phyloP scores from a whole-genome alignment of 2,888 invertebrate genomes.

The Nineta flava region DNA sequence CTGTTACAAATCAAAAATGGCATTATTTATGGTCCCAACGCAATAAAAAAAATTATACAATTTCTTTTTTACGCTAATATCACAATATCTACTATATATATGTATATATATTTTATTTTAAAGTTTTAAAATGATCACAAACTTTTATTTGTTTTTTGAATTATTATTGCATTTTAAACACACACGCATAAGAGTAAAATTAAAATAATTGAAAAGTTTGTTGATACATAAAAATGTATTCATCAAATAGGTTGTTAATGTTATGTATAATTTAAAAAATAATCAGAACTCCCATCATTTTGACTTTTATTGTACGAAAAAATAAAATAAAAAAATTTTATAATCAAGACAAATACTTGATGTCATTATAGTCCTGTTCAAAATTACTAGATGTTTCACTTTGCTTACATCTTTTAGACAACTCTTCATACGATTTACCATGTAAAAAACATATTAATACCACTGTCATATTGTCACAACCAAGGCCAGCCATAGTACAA shows the following conservation, averaged over 20 bases:
- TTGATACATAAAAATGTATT: not conserved
- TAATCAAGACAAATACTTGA: not conserved
- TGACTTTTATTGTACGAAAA: not conserved
- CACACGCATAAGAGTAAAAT: not conserved
- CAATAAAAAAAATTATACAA: not conserved
- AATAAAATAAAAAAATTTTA: not conserved
- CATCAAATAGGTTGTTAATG: not conserved
- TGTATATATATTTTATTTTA: not conserved
- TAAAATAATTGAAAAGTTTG: not conserved
- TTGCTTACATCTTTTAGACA: conserved; percentile 12
- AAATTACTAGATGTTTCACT: not conserved
- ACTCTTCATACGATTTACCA: conserved; percentile 31
- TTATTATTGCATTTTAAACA: not conserved
- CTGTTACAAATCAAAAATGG: no score
- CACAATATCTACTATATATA: not conserved
- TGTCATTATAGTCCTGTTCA: not conserved
- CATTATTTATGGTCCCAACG: not conserved
- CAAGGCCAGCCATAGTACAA: conserved; percentile 90
- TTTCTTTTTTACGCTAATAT: not conserved
- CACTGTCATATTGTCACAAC: conserved; percentile 99
- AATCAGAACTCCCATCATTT: no score
- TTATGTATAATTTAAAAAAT: no score
- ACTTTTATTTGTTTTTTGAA: not conserved
- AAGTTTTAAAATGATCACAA: not conserved
- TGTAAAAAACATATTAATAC: conserved; percentile 68